Conservation (phyloP, 2,888 invertebrate genomes). For the Drosophila melanocephala region DNA sequence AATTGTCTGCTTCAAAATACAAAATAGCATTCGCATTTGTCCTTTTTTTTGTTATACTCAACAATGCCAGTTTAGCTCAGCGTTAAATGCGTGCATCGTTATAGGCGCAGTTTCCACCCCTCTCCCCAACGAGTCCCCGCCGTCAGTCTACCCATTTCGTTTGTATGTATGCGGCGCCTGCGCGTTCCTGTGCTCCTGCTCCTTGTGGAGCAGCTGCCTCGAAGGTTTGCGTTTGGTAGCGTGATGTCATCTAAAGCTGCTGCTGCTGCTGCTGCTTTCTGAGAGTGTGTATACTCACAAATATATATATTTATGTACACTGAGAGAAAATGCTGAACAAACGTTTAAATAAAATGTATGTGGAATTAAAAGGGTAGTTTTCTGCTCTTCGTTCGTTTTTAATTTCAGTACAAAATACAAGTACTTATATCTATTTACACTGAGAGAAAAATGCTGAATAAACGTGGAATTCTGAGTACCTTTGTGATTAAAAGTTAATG, state of each 20-base stretch:
- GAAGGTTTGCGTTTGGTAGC: constrained; percentile 17
- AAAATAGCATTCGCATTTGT: constrained; percentile 2
- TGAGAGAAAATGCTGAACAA: neutral
- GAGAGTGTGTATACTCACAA: constrained; percentile 18
- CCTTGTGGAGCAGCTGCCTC: neutral
- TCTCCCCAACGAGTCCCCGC: constrained; percentile 7
- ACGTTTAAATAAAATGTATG: neutral
- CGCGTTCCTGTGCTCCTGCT: constrained; percentile 38
- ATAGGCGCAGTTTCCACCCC: constrained; percentile 47
- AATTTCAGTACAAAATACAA: neutral
- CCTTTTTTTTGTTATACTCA: constrained; percentile 7
- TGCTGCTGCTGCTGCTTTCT: constrained; percentile 26
- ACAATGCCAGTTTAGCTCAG: constrained; percentile 22
- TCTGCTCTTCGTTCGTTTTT: neutral
- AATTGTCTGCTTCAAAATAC: constrained; percentile 28
- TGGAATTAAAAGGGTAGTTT: neutral
- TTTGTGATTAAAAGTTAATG: neutral
- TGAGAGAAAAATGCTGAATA: neutral
- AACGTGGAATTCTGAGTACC: neutral
- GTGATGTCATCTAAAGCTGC: constrained; percentile 79
- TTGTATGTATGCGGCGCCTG: constrained; percentile 66
- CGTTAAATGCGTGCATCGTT: constrained; percentile 60
- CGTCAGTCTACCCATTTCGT: constrained; percentile 36
- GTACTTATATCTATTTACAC: too few species aligned
- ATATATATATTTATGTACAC: neutral